These are phyloP conservation scores for Luscinia megarhynchos DNA, from an alignment of 2,797 vertebrate species.

Conservation along the genomic window DNA sequence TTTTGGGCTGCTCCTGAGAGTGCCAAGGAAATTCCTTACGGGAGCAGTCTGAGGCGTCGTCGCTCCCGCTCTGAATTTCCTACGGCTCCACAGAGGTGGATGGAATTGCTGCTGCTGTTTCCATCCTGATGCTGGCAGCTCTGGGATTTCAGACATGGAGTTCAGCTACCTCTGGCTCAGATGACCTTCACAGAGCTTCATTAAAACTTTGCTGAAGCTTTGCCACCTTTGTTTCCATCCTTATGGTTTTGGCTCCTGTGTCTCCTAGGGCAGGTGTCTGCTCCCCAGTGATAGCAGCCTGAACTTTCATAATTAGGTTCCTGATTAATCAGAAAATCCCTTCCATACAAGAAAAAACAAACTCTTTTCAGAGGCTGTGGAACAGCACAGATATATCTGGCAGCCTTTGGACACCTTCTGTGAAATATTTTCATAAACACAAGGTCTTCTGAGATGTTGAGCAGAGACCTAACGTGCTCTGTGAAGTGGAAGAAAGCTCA, in stretches of 20 bases:
- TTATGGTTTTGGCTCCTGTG: not conserved
- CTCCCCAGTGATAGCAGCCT: not conserved
- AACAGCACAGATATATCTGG: not conserved
- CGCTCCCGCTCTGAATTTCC: not conserved
- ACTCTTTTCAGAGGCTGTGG: accelerated
- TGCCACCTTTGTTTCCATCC: not conserved
- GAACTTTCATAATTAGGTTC: conserved; percentile 24
- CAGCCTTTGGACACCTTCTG: not conserved
- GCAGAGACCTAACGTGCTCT: accelerated
- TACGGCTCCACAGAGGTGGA: not conserved
- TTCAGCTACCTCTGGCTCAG: not conserved
- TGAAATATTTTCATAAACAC: not conserved
- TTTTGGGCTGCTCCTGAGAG: not conserved
- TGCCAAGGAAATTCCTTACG: not conserved
- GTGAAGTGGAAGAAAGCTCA: not conserved
- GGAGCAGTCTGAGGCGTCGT: not conserved
- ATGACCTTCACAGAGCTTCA: not conserved
- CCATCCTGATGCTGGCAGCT: not conserved
- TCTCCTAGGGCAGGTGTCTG: not conserved
- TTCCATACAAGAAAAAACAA: not conserved
- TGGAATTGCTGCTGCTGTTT: not conserved
- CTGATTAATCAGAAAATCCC: conserved; percentile 46
- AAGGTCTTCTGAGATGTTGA: not conserved
- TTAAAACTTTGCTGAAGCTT: conserved; percentile 5
- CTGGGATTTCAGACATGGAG: not conserved